Evolutionary conservation across 1,140 invertebrate genomes (phyloP).

Genomic region (Drosophila ogumai): DNA sequence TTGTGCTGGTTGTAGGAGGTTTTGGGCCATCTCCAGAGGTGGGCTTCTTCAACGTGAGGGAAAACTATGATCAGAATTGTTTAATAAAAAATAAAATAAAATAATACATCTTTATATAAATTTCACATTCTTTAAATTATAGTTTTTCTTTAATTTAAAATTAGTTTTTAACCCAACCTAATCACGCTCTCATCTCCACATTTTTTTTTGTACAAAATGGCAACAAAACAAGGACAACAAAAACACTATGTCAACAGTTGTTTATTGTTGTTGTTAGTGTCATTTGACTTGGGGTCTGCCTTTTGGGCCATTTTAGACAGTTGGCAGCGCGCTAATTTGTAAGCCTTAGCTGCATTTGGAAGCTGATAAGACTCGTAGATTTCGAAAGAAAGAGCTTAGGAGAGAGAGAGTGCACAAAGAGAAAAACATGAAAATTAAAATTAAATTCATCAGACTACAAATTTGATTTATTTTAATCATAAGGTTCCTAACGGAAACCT

Average conservation of each 20-base stretch:
- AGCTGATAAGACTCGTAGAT: conserved; percentile 72
- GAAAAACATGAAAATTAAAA: neutral
- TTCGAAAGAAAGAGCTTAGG: conserved; percentile 31
- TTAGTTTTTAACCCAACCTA: neutral
- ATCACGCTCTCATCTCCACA: conserved; percentile 31
- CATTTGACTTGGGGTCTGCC: conserved; percentile 78
- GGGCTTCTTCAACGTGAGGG: neutral
- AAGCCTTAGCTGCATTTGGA: conserved; percentile 75
- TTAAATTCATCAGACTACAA: too few relatives aligned
- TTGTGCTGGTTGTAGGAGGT: conserved; percentile 71
- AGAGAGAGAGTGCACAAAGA: neutral
- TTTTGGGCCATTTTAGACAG: conserved; percentile 77
- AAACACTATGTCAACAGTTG: conserved; percentile 74
- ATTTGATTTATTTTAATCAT: too few relatives aligned
- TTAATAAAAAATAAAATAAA: neutral
- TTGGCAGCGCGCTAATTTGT: conserved; percentile 83
- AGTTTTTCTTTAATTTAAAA: neutral
- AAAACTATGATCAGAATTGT: too few relatives aligned
- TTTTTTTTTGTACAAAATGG: conserved; percentile 18
- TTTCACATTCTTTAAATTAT: neutral
- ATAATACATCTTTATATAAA: too few relatives aligned
- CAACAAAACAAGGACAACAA: conserved; percentile 61
- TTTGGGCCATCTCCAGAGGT: conserved; percentile 15
- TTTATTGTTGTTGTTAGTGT: conserved; percentile 84
- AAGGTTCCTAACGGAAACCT: too few relatives aligned